These are phyloP conservation scores for Strix aluco DNA, from an alignment of 2,113 vertebrate species.

Conservation along the genomic window DNA sequence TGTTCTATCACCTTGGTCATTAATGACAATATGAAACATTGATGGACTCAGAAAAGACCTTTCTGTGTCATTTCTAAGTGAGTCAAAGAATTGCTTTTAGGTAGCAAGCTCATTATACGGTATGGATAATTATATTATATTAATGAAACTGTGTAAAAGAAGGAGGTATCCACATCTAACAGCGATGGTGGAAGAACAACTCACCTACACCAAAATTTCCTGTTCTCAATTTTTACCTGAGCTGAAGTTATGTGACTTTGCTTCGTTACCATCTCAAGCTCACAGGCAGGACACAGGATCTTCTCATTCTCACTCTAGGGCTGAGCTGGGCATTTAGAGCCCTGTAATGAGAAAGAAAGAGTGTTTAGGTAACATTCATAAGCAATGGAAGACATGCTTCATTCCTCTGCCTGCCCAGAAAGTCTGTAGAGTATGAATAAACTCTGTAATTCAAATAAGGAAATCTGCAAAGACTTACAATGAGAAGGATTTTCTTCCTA, in stretches of 20 bases:
- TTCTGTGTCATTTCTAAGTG: neutral
- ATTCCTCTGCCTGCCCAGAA: neutral
- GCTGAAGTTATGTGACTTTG: neutral
- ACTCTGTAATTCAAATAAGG: neutral
- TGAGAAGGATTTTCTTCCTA: neutral
- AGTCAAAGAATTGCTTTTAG: neutral
- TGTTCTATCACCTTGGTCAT: slow-evolving; percentile 1
- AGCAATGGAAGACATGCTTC: neutral
- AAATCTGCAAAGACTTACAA: neutral
- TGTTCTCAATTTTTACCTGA: neutral
- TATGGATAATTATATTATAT: neutral
- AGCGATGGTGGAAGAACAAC: neutral
- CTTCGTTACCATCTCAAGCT: neutral
- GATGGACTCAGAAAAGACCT: neutral
- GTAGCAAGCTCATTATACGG: neutral
- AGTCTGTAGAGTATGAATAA: neutral
- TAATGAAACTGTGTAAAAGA: neutral
- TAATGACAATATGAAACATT: slow-evolving; percentile 27
- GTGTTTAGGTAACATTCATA: neutral
- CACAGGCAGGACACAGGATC: neutral
- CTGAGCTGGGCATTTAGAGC: neutral
- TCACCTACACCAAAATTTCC: neutral
- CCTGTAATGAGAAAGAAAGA: neutral
- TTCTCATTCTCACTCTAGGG: neutral
- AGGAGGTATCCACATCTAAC: neutral